These are phyloP conservation scores for Notocelia uddmanniana DNA, from an alignment of 2,888 invertebrate genomes.

Conservation along the genomic window DNA sequence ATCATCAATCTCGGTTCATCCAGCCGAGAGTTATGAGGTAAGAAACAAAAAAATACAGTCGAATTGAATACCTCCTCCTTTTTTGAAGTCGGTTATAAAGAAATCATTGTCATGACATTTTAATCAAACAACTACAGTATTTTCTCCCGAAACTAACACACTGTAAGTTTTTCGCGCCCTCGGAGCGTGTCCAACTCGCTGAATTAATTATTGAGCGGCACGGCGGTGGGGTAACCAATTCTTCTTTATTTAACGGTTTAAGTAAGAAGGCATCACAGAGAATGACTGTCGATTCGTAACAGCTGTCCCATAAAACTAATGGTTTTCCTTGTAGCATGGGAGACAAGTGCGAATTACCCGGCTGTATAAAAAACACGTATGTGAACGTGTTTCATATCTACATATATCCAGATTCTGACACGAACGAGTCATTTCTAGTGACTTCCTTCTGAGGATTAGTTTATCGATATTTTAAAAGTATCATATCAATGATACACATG, in stretches of 20 bases:
- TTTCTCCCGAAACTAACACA: neutral
- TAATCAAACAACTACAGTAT: neutral
- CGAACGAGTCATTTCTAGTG: too few relatives aligned
- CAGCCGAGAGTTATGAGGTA: too few relatives aligned
- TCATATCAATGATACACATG: too few relatives aligned
- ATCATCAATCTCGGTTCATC: too few relatives aligned
- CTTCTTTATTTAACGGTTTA: neutral
- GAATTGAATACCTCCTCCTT: too few relatives aligned
- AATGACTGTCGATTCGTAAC: neutral
- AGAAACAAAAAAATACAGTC: too few relatives aligned
- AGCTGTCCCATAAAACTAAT: constrained; percentile 2
- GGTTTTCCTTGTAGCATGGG: neutral
- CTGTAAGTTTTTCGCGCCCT: neutral
- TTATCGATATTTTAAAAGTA: too few relatives aligned
- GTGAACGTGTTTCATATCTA: too few relatives aligned
- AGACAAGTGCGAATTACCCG: neutral
- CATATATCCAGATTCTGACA: too few relatives aligned
- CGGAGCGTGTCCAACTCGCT: neutral
- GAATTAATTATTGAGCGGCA: neutral
- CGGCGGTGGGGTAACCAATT: neutral
- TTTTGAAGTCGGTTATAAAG: too few relatives aligned
- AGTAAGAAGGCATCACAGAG: neutral
- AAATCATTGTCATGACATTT: neutral
- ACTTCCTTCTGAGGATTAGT: too few relatives aligned
- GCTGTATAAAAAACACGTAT: neutral